phyloP scores from a whole-genome alignment of 1,140 invertebrate species.

The Sarcophaga bullata region DNA sequence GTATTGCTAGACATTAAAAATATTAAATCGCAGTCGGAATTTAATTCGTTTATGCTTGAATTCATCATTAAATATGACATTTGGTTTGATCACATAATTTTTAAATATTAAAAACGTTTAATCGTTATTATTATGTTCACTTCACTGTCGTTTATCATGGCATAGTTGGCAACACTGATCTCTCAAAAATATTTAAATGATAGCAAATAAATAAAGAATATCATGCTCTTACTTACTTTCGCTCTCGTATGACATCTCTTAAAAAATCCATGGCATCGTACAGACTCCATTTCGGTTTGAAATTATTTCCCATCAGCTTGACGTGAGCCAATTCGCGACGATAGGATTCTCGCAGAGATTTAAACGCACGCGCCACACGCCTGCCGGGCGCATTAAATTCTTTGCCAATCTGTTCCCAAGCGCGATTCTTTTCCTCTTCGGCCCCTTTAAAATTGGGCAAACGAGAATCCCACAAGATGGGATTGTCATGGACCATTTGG shows the following conservation, averaged over 20 bases:
- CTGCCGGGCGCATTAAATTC: slow-evolving; percentile 63
- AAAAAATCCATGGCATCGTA: slow-evolving; percentile 63
- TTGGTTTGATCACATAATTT: no score
- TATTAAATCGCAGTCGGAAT: no score
- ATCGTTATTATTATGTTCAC: no score
- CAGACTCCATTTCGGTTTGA: slow-evolving; percentile 63
- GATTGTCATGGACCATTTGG: slow-evolving; percentile 64
- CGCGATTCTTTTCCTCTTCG: slow-evolving; percentile 63
- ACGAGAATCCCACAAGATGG: slow-evolving; percentile 62
- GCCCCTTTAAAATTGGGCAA: slow-evolving; percentile 65
- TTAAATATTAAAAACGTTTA: no score
- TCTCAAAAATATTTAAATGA: no score
- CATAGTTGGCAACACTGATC: no score
- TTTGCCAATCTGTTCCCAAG: slow-evolving; percentile 61
- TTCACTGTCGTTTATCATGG: no score
- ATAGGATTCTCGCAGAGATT: slow-evolving; percentile 63
- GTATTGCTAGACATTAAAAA: no score
- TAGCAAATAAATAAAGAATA: neutral
- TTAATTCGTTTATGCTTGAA: no score
- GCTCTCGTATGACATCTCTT: slow-evolving; percentile 59
- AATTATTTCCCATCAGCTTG: slow-evolving; percentile 61
- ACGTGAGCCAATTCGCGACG: slow-evolving; percentile 61
- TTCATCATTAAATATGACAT: no score
- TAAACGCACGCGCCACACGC: slow-evolving; percentile 61
- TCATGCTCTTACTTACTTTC: slow-evolving; percentile 57